Base-by-base conservation (phyloP, 2,888 invertebrate species). In the Drosophila cognata region DNA sequence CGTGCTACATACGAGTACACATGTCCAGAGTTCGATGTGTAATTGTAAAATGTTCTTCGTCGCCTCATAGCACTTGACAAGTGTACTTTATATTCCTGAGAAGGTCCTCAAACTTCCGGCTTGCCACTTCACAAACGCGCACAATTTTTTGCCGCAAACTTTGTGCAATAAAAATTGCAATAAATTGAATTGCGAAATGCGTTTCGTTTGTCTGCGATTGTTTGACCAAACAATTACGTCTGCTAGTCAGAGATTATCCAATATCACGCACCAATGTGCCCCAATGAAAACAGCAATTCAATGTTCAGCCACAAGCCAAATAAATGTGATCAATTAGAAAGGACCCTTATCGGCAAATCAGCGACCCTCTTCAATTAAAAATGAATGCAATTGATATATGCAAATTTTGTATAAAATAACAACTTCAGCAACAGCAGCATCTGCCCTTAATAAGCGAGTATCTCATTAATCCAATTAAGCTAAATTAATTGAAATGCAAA, bases 391-490 rank as follows among this genome's bases (percentile, higher is more conserved):
- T 52, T 53, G 38, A 59, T 75, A 76, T 74, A 91, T 91, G 91
- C 72, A 88, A 88, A 90, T 89, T 75, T 63, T 56, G 21, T 62
- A 73, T 73, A 70, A 71, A 79, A 81, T 60, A 65, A 70, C 67
- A 59, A 50, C 65, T 66, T 71, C 71, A 55, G 53, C 66, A 66
- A 53, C 21, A 21, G 21, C 21, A 21, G 21, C 21, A 21, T 82
- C 71, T 82, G 71, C 28, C 59, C 52, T 64, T 77, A 75, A 88
- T 78, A 85, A 66, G 83, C 83, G 88, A 88, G 77, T 90, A 91
- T 91, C 88, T 91, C 89, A 88, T 87, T 89, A 91, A 87, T 84
- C 90, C 84, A 89, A 84, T 87, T 91, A 82, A 81, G 83, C 88
- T 74, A 91, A 91, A 87, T 91, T 87, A 87, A 87, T 87, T 87